phyloP scores from a whole-genome alignment of 2,888 invertebrate genomes.

The Charanyca ferruginea region DNA sequence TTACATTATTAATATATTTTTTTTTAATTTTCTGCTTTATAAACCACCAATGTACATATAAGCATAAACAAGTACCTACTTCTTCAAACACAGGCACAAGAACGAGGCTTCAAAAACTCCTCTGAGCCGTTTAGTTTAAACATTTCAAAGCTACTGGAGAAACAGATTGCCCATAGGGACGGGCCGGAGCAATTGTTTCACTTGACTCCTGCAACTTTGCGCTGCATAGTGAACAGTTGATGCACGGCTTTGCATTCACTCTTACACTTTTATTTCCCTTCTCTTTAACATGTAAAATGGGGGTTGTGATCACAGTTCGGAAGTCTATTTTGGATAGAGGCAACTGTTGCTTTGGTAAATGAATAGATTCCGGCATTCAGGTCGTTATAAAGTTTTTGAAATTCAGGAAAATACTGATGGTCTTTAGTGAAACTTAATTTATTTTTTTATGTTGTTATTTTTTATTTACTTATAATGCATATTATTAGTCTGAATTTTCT shows the following conservation, averaged over 20 bases:
- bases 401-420: too few relatives aligned
- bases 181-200: constrained; percentile 53
- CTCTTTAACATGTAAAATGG: constrained; percentile 52
- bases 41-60: too few relatives aligned
- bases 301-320: constrained; percentile 7
- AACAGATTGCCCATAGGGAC: constrained; percentile 54
- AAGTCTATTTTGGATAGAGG: constrained; percentile 12
- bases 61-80: too few relatives aligned
- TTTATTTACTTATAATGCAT: too few relatives aligned
- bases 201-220: constrained; percentile 53
- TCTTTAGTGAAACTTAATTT: too few relatives aligned
- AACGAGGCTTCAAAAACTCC: constrained; percentile 22
- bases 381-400: too few relatives aligned
- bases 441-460: too few relatives aligned
- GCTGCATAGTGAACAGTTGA: constrained; percentile 53
- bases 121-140: constrained; percentile 56
- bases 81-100: constrained; percentile 4
- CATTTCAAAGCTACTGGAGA: constrained; percentile 35
- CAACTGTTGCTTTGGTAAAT: constrained; percentile 1
- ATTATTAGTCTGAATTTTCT: too few relatives aligned
- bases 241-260: constrained; percentile 40
- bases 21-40: too few relatives aligned
- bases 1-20: too few relatives aligned
- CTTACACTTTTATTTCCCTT: constrained; percentile 39
- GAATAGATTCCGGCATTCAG: too few relatives aligned